Evolutionary conservation across 2,888 invertebrate species (phyloP), one percentile per base, ranked within the genome.

Genomic region (Heliconius erato): DNA sequence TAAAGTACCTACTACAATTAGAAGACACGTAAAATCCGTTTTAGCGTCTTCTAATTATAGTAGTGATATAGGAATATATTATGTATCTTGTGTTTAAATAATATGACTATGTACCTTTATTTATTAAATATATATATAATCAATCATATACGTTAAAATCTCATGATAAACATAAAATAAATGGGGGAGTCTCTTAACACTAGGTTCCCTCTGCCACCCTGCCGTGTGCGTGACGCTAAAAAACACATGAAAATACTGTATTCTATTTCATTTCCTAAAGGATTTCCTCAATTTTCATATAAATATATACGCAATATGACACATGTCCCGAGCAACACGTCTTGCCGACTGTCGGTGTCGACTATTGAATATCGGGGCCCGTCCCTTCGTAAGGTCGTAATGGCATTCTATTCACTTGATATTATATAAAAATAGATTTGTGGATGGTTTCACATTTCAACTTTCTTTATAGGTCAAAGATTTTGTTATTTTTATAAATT

Each of bases 321-420:
- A 71, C 79, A 77, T 40, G 40, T 40, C 11, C 40, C 11, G 78
- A 54, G 82, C 79, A 81, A 81, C 81, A 81, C 81, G 79, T 82
- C 76, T 80, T 67, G 68, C 40, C 67, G 77, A 80, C 81, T 63
- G 78, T 49, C 49, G 67, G 3, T 63, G 78, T 63, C 49, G 35
- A 35, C 67, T 76, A 72, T 72, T 72, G 76, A 76, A 78, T 79
- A 81, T 72, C 26, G 49, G 76, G 69, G 63, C 81, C 76, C 81
- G 76, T 74, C 79, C 78, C 69, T 69, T 49, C n/a, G 68, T 79
- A 69, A 69, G 72, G 77, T 79, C 35, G 49, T 79, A 63, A 67
- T 74, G 69, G 71, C 82, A 71, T 74, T 74, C 72, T 78, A 81
- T 81, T 72, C 72, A 81, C 54, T 67, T 44, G 78, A 67, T 28